Conservation (phyloP, 1,140 invertebrate species). For the Aphelenchoides besseyi region DNA sequence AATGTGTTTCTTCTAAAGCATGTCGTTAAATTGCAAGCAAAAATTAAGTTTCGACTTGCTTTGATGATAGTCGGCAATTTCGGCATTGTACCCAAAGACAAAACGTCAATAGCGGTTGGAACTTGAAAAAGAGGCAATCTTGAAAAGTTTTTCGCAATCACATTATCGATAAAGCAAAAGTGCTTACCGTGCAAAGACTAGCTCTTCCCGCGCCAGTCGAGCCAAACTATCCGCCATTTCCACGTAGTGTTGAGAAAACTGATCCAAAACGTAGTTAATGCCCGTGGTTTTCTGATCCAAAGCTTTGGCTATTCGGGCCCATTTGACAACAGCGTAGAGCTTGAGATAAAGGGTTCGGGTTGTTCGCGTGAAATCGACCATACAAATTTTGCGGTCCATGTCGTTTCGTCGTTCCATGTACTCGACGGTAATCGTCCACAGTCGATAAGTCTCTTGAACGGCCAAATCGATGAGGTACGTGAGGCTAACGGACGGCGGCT, state of each 20-base stretch:
- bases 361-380: not conserved
- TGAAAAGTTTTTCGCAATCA: too few species aligned
- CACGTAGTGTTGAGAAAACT: not conserved
- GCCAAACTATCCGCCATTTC: conserved; percentile 12
- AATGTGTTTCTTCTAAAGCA: not conserved
- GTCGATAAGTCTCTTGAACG: not conserved
- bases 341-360: conserved; percentile 13
- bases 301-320: not conserved
- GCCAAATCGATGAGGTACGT: conserved; percentile 6
- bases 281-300: conserved; percentile 8
- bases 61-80: not conserved
- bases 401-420: not conserved
- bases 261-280: conserved; percentile 8
- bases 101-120: not conserved
- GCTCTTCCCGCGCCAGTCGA: conserved; percentile 1
- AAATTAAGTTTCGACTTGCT: not conserved
- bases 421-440: not conserved
- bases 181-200: conserved; percentile 2
- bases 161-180: not conserved
- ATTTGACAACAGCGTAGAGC: conserved; percentile 20
- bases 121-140: conserved; percentile 23
- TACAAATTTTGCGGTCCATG: not conserved
- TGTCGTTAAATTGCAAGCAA: not conserved
- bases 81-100: not conserved
- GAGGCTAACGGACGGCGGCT: not conserved